phyloP scores from a whole-genome alignment of 2,113 vertebrate species.

The Uria aalge region DNA sequence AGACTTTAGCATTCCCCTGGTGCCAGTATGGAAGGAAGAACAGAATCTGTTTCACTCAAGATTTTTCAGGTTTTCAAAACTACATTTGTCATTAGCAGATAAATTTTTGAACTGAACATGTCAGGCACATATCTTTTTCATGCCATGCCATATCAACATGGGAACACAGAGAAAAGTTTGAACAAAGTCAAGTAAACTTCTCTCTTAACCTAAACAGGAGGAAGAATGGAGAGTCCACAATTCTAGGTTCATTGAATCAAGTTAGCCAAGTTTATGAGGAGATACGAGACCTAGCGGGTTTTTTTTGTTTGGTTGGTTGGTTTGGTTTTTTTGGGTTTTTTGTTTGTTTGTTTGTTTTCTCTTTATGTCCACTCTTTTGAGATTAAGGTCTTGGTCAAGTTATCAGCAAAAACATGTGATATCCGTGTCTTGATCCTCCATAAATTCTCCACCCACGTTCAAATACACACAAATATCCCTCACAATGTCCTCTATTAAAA shows the following conservation, averaged over 20 bases:
- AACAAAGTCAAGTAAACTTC: background rate
- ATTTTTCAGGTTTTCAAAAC: background rate
- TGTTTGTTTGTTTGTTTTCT: background rate
- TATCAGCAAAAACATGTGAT: background rate
- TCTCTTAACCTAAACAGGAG: background rate
- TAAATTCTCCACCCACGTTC: background rate
- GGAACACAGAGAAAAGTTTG: background rate
- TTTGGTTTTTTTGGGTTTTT: no score
- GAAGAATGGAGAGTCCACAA: background rate
- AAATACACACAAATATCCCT: background rate
- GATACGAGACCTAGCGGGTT: background rate
- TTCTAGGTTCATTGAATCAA: background rate
- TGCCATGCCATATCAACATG: background rate
- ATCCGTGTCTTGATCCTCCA: background rate
- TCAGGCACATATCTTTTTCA: background rate
- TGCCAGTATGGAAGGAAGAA: background rate
- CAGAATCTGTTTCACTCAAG: background rate
- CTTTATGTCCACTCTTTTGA: background rate
- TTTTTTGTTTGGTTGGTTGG: background rate
- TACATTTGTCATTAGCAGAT: background rate
- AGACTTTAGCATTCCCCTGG: background rate
- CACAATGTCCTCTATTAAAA: background rate
- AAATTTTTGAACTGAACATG: rapidly evolving
- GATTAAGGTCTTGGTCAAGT: background rate
- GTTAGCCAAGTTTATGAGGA: background rate